Percentiles rank a stretch among this genome's conserved stretches.
Conservation (phyloP, 2,113 vertebrate genomes). For the Peromyscus californicus region DNA sequence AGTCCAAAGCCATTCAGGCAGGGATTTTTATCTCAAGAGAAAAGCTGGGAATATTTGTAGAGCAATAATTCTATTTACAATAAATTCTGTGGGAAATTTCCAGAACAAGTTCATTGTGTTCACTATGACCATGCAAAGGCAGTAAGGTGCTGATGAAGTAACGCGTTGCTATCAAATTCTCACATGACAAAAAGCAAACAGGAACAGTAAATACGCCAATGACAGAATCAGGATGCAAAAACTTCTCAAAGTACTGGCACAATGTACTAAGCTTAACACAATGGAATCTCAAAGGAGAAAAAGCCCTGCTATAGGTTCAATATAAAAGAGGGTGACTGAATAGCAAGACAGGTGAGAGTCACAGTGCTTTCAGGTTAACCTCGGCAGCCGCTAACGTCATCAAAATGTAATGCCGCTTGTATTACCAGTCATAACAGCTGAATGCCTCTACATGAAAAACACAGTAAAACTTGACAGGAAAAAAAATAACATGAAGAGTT, state of each 20-base stretch:
- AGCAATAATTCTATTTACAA: conserved; percentile 42
- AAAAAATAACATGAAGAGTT: neutral
- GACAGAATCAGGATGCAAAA: conserved; percentile 57
- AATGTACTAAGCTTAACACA: neutral
- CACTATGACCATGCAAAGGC: conserved; percentile 7
- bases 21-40: conserved; percentile 13
- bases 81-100: conserved; percentile 52
- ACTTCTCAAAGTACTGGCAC: conserved; percentile 19
- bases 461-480: neutral
- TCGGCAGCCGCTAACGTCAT: neutral
- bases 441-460: neutral
- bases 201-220: conserved; percentile 53
- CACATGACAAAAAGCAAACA: conserved; percentile 58
- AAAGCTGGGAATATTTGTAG: conserved; percentile 13
- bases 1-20: conserved; percentile 23
- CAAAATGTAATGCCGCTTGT: neutral
- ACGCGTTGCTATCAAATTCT: conserved; percentile 54
- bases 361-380: neutral
- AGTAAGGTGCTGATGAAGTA: conserved; percentile 43
- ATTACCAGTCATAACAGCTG: neutral
- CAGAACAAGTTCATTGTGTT: conserved; percentile 58
- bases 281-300: neutral
- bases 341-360: conserved; percentile 8
- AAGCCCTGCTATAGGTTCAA: conserved; percentile 27
- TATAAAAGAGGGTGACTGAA: neutral